Base-by-base conservation (phyloP, 2,888 invertebrate species). In the Iselma pallidipennis region DNA sequence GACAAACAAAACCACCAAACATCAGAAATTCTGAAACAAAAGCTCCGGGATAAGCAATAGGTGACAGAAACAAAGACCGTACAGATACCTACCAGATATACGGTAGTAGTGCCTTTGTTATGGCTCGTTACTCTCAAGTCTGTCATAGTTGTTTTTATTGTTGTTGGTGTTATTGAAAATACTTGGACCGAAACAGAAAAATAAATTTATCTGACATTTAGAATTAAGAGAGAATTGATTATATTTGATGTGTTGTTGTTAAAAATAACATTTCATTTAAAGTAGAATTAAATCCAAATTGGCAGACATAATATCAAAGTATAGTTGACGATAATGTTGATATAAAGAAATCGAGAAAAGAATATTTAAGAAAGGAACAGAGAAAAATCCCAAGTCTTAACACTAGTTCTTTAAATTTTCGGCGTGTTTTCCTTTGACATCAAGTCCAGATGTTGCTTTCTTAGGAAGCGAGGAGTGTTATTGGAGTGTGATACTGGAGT, bases 361-460 rank as follows among this genome's bases (percentile, higher is more conserved):
- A 21, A 29, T n/a, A 19, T 21, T 14, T 37, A n/a, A 37, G 42
- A 29, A 31, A 5, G 2, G 19, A 29, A 28, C 7, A 1, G 14
- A 16, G 29, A 49, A 59, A 63, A 59, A 59, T 63, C 57, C 48
- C 12, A 14, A 7, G 37, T 61, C 57, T 61, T 61, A 64, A 57
- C 59, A 55, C 60, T 57, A 56, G 59, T 66, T 67, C 66, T 67
- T 67, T 63, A 67, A 67, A 66, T 67, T 67, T 55, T 56, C 61
- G 25, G 49, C 49, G 62, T 63, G 31, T 67, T 69, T 71, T 66
- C 68, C 76, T 77, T 78, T 74, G 78, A 76, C 72, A 78, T 78
- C 78, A 77, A 73, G 70, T 72, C 74, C 78, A 78, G 78, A 78
- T 76, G 78, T 73, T 74, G 74, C 73, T 71, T 75, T 73, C 73